Evolutionary conservation across 2,113 vertebrate genomes (phyloP).

Genomic region (Rhynchopsitta pachyrhyncha): DNA sequence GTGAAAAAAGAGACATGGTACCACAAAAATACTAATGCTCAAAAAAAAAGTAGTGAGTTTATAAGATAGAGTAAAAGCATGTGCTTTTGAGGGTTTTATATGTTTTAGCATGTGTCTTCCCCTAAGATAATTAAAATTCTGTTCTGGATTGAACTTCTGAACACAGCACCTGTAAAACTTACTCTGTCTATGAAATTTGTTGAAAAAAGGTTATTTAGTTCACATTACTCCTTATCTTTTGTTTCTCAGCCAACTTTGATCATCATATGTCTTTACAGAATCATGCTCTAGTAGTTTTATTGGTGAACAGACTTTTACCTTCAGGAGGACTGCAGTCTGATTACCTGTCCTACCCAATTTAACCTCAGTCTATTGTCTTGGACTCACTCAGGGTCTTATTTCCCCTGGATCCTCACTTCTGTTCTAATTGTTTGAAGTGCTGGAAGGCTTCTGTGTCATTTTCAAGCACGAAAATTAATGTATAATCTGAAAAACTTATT

Average conservation of each 20-base stretch:
- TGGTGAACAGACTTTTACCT: not conserved
- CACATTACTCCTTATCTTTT: not conserved
- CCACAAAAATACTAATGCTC: not conserved
- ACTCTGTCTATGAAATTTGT: not conserved
- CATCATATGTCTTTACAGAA: not conserved
- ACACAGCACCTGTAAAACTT: not conserved
- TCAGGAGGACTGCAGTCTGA: not conserved
- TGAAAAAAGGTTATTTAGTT: not conserved
- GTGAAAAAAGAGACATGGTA: not conserved
- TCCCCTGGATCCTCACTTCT: not conserved
- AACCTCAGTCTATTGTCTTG: not conserved
- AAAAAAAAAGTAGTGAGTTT: not conserved
- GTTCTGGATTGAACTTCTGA: not conserved
- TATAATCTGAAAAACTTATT: constrained; percentile 13
- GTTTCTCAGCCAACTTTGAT: not conserved
- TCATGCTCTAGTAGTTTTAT: not conserved
- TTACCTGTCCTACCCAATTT: constrained; percentile 5
- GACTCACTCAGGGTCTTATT: not conserved
- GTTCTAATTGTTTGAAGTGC: not conserved
- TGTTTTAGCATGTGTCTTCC: not conserved
- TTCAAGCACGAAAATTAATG: not conserved
- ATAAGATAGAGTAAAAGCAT: not conserved
- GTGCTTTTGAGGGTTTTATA: not conserved
- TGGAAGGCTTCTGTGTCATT: not conserved
- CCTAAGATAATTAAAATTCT: not conserved